Evolutionary conservation across 2,888 invertebrate species (phyloP).

Genomic region (Ennomos erosarius): DNA sequence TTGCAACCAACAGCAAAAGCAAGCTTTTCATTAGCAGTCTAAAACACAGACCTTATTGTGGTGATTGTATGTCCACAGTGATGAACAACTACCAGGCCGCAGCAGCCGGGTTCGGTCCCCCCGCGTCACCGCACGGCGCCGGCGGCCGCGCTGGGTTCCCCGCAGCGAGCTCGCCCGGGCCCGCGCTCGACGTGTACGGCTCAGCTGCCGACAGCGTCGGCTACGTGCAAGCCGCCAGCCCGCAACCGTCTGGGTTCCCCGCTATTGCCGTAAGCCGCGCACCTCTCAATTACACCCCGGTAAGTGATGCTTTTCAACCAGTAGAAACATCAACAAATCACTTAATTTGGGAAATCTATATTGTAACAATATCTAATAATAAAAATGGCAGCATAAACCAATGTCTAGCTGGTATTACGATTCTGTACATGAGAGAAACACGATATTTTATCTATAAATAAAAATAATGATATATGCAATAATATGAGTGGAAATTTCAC

Average conservation of each 20-base stretch:
- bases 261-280: conserved; percentile 97
- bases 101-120: conserved; percentile 91
- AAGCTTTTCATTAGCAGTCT: conserved; percentile 3
- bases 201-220: conserved; percentile 95
- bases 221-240: conserved; percentile 98
- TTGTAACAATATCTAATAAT: too few relatives aligned
- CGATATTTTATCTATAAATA: too few relatives aligned
- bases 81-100: conserved; percentile 98
- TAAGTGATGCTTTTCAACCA: conserved; percentile 74
- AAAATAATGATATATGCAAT: too few relatives aligned
- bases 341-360: too few relatives aligned
- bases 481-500: too few relatives aligned
- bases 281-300: conserved; percentile 97
- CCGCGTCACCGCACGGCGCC: conserved; percentile 92
- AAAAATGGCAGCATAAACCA: too few relatives aligned
- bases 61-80: conserved; percentile 86
- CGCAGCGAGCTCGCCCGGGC: conserved; percentile 96
- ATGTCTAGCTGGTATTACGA: too few relatives aligned
- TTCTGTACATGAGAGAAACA: too few relatives aligned
- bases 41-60: neutral
- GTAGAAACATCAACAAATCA: too few relatives aligned
- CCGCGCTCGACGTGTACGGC: conserved; percentile 97
- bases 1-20: neutral
- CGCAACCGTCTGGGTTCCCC: conserved; percentile 98
- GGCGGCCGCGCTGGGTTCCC: conserved; percentile 93